Percentiles rank a stretch among this genome's conserved stretches.
phyloP scores from a whole-genome alignment of 2,888 invertebrate genomes.

The Tiliacea citrago region DNA sequence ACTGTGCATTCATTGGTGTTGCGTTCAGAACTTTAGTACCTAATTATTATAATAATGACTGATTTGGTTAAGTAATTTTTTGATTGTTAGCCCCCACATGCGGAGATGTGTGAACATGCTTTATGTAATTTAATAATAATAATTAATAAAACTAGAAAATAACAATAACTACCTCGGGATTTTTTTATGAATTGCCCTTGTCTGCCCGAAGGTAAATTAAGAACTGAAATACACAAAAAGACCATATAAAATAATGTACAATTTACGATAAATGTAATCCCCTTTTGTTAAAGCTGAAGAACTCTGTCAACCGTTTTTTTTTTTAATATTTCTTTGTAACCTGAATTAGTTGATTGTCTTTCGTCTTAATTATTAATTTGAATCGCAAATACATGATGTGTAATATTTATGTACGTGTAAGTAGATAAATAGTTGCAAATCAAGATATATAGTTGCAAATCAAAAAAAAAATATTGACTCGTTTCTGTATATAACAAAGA shows the following conservation, averaged over 20 bases:
- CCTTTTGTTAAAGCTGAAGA: slow-evolving; percentile 10
- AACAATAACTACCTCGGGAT: slow-evolving; percentile 56
- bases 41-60: slow-evolving; percentile 79
- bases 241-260: slow-evolving; percentile 24
- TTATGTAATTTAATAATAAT: slow-evolving; percentile 62
- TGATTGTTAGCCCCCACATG: slow-evolving; percentile 63
- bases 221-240: slow-evolving; percentile 20
- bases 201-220: slow-evolving; percentile 38
- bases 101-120: slow-evolving; percentile 52
- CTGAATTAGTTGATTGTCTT: slow-evolving; percentile 2
- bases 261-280: slow-evolving; percentile 25
- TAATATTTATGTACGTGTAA: slow-evolving; percentile 49
- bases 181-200: slow-evolving; percentile 48
- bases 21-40: slow-evolving; percentile 66
- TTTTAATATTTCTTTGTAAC: slow-evolving; percentile 23
- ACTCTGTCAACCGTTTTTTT: slow-evolving; percentile 38
- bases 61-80: slow-evolving; percentile 83
- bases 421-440: slow-evolving; percentile 34
- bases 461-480: slow-evolving; percentile 20
- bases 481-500: slow-evolving; percentile 49
- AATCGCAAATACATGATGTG: slow-evolving; percentile 26
- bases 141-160: slow-evolving; percentile 63
- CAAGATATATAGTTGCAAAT: slow-evolving; percentile 34
- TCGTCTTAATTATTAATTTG: slow-evolving; percentile 17
- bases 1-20: slow-evolving; percentile 46